Conservation (phyloP, 2,888 invertebrate species). For the Eudasyphora cyanicolor region DNA sequence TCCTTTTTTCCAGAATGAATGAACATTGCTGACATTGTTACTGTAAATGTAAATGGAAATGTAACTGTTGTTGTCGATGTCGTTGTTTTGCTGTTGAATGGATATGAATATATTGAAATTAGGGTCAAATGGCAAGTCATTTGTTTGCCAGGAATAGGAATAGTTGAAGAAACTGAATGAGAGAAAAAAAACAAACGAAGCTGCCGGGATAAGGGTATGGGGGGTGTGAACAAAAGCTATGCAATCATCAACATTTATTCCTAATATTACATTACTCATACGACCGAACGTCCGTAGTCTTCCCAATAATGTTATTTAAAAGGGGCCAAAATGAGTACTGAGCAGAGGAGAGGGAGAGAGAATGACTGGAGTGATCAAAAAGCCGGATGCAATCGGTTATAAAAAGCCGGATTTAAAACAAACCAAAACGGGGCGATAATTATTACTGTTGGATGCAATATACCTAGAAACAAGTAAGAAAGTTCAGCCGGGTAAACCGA, state of each 20-base stretch:
- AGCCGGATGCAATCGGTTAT: too few species aligned
- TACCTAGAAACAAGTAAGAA: too few species aligned
- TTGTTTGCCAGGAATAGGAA: slow-evolving; percentile 60
- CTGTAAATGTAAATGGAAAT: too few species aligned
- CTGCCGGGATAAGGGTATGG: not conserved
- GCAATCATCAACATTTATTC: slow-evolving; percentile 52
- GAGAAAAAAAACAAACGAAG: not conserved
- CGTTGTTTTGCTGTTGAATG: not conserved
- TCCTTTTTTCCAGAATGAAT: not conserved
- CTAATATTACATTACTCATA: not conserved
- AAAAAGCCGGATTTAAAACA: too few species aligned
- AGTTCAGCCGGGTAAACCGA: too few species aligned
- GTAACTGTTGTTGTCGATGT: too few species aligned
- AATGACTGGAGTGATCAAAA: too few species aligned
- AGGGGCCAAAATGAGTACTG: not conserved
- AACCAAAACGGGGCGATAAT: too few species aligned
- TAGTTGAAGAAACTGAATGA: too few species aligned
- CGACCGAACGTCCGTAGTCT: not conserved
- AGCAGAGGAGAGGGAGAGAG: not conserved
- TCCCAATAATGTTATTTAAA: too few species aligned
- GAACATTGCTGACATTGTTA: not conserved
- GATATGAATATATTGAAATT: slow-evolving; percentile 52
- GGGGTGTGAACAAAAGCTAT: slow-evolving; percentile 24
- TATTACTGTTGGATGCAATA: too few species aligned
- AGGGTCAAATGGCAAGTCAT: slow-evolving; percentile 62